Percentiles rank a stretch among this genome's conserved stretches.
Conservation (phyloP, 2,888 invertebrate genomes). For the Caenorhabditis macrosperma region DNA sequence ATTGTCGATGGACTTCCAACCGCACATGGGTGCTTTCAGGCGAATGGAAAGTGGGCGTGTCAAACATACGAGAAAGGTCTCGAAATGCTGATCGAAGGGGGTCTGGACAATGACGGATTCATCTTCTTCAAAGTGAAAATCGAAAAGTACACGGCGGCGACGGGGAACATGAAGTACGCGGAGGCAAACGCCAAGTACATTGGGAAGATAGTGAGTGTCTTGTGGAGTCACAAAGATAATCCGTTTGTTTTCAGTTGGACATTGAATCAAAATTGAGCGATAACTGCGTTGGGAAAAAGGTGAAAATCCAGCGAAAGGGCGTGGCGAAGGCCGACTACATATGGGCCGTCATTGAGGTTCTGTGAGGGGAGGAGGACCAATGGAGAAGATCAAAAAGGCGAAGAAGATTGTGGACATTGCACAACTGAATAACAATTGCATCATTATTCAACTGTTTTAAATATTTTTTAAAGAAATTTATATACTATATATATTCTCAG, state of each 20-base stretch:
- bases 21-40: background rate
- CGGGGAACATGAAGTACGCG: background rate
- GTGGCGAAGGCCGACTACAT: conserved; percentile 15
- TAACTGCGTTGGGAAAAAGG: conserved; percentile 10
- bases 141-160: conserved; percentile 16
- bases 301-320: conserved; percentile 23
- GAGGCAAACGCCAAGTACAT: background rate
- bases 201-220: conserved; percentile 39
- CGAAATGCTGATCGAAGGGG: background rate
- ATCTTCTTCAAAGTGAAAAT: conserved; percentile 24
- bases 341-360: conserved; percentile 20
- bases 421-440: too few species aligned
- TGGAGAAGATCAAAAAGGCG: background rate
- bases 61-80: conserved; percentile 1
- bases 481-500: too few species aligned
- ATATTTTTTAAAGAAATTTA: too few species aligned
- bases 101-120: background rate
- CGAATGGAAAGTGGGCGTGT: conserved; percentile 6
- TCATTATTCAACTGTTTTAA: too few species aligned
- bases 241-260: conserved; percentile 23
- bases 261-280: background rate
- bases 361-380: background rate
- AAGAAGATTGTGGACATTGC: background rate
- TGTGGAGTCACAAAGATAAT: too few species aligned
- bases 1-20: background rate